Conservation (phyloP, 1,140 invertebrate species). For the Tribolium madens region DNA sequence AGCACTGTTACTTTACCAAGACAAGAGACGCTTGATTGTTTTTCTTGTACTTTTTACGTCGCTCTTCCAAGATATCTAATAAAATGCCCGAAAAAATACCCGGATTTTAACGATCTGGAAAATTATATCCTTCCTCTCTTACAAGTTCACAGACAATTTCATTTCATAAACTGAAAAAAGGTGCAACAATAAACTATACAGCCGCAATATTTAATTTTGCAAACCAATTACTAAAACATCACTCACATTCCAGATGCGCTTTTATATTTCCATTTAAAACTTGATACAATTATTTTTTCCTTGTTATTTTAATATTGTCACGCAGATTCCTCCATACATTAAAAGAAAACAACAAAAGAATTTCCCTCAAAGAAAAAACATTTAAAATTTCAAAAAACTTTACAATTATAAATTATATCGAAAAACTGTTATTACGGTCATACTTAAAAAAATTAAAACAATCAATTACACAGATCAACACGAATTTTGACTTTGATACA, state of each 20-base stretch:
- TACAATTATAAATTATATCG: too few species aligned
- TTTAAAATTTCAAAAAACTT: too few species aligned
- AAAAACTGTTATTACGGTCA: too few species aligned
- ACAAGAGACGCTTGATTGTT: constrained; percentile 34
- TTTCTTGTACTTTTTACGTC: constrained; percentile 37
- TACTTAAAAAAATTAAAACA: too few species aligned
- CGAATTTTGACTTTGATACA: too few species aligned
- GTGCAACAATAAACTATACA: neutral
- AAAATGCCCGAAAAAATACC: constrained; percentile 24
- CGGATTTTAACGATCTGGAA: constrained; percentile 33
- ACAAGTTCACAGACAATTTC: neutral
- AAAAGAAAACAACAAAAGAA: too few species aligned
- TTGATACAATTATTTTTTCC: neutral
- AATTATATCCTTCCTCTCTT: constrained; percentile 10
- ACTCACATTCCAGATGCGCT: too few species aligned
- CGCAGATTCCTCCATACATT: neutral
- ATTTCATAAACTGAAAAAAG: neutral
- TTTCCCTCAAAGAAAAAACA: too few species aligned
- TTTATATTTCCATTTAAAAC: neutral
- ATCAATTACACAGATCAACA: too few species aligned
- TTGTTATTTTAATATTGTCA: neutral
- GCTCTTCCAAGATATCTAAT: constrained; percentile 28
- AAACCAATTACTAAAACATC: neutral
- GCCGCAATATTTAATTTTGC: neutral
- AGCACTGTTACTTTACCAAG: constrained; percentile 12